Percentiles rank a stretch among this genome's conserved stretches.
Conservation (phyloP, 2,797 vertebrate genomes). For the Rhinichthys osculus region DNA sequence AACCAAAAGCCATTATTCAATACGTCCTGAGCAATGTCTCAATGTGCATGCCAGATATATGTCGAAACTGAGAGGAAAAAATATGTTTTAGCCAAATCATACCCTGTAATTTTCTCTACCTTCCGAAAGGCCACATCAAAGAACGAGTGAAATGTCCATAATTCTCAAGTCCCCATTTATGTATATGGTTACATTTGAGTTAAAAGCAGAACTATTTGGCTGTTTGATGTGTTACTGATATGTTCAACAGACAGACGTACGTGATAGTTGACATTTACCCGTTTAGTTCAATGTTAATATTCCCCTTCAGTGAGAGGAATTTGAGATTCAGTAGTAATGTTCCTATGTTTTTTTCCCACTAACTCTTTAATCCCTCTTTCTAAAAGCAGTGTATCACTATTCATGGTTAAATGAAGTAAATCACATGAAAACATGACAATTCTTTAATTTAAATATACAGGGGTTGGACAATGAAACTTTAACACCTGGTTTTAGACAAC, state of each 20-base stretch:
- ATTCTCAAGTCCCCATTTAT: constrained; percentile 70
- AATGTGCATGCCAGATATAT: constrained; percentile 72
- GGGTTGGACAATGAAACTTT: not conserved
- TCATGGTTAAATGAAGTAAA: not conserved
- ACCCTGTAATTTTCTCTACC: constrained; percentile 81
- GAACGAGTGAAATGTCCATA: constrained; percentile 72
- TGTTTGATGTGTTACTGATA: constrained; percentile 69
- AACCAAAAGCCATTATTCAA: constrained; percentile 67
- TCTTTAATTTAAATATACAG: not conserved
- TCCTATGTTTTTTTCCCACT: not conserved
- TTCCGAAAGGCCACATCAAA: constrained; percentile 77
- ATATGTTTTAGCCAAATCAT: constrained; percentile 67
- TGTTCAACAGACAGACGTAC: constrained; percentile 63
- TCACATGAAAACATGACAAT: not conserved
- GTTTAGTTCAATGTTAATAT: constrained; percentile 46
- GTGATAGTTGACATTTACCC: constrained; percentile 69
- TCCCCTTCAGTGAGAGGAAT: constrained; percentile 35
- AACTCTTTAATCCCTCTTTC: constrained; percentile 8
- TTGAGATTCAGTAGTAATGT: constrained; percentile 9
- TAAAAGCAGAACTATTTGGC: constrained; percentile 66
- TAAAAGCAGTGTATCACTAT: not conserved
- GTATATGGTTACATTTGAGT: constrained; percentile 73
- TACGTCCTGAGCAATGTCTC: constrained; percentile 55
- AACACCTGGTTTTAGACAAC: not conserved
- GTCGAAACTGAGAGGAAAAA: constrained; percentile 74